Conservation (phyloP, 1,140 invertebrate genomes). For the Cheumatopsyche charites region DNA sequence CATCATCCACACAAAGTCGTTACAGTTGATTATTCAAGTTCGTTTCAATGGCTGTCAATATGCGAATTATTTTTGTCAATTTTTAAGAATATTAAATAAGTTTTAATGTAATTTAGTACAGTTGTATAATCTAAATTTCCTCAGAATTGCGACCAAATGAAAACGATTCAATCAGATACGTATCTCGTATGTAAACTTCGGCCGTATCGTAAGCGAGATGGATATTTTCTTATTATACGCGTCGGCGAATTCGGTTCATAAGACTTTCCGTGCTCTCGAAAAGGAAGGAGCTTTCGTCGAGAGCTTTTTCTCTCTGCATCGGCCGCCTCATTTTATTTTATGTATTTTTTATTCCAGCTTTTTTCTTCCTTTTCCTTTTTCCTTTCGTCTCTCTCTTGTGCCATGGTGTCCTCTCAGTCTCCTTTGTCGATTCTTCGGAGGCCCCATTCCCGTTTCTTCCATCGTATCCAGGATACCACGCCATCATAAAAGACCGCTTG, state of each 20-base stretch:
- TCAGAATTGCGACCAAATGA: too few species aligned
- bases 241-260: slow-evolving; percentile 23
- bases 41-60: too few species aligned
- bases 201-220: slow-evolving; percentile 20
- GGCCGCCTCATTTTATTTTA: too few species aligned
- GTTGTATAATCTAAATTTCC: too few species aligned
- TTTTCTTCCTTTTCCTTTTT: not conserved
- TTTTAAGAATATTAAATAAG: too few species aligned
- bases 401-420: not conserved
- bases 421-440: slow-evolving; percentile 12
- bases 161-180: too few species aligned
- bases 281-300: not conserved
- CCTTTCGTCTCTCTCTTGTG: not conserved
- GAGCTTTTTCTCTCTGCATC: slow-evolving; percentile 10
- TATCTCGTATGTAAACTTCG: not conserved
- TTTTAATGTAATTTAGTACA: too few species aligned
- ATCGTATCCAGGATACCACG: slow-evolving; percentile 43
- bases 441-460: slow-evolving; percentile 3
- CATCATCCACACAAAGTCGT: too few species aligned
- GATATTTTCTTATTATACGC: slow-evolving; percentile 28
- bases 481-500: slow-evolving; percentile 40
- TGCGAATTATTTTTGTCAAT: too few species aligned
- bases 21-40: too few species aligned
- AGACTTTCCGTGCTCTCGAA: not conserved
- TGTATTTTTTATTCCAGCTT: too few species aligned